Base-by-base conservation (phyloP, 2,888 invertebrate species). In the Andrena camellia region DNA sequence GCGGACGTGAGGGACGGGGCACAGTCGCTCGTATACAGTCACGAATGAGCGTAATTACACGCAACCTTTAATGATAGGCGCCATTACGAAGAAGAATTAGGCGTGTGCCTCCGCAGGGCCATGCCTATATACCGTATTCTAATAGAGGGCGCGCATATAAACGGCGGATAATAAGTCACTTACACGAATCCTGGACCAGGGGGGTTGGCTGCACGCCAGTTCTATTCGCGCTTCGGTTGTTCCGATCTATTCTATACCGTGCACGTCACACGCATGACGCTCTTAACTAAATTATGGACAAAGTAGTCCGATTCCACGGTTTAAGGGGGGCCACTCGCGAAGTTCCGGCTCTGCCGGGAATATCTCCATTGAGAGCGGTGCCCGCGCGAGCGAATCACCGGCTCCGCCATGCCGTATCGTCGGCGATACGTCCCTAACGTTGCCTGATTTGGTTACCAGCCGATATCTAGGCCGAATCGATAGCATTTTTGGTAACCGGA, bases 211-310 rank as follows among this genome's bases (percentile, higher is more conserved):
- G 81, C 78, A 91, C 88, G 94, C 94, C 94, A 94, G 92, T 91
- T 93, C 93, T 93, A 93, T 94, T 93, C 93, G 93, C 93, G 93
- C 93, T 93, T 92, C 93, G 92, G 92, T 93, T 93, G 93, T 93
- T 93, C 93, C 93, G 93, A 93, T 93, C 93, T 92, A 93, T 93
- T 93, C 93, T 92, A 92, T 93, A 92, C 92, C 90, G 90, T 89
- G 86, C 93, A 91, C 92, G 93, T 94, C 94, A 94, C 93, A 93
- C 93, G 93, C 94, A 94, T 94, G 94, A 93, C 93, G 93, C 93
- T 93, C 93, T 94, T 93, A 93, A 92, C 93, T 94, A 93, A 94
- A 93, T 94, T 94, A 94, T 94, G 93, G 93, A 93, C 93, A 93
- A 94, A 93, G 94, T 94, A 91, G 92, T 93, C 86, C 92, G 92